Evolutionary conservation across 2,113 vertebrate species (phyloP).

Genomic region (Terrapene triunguis): DNA sequence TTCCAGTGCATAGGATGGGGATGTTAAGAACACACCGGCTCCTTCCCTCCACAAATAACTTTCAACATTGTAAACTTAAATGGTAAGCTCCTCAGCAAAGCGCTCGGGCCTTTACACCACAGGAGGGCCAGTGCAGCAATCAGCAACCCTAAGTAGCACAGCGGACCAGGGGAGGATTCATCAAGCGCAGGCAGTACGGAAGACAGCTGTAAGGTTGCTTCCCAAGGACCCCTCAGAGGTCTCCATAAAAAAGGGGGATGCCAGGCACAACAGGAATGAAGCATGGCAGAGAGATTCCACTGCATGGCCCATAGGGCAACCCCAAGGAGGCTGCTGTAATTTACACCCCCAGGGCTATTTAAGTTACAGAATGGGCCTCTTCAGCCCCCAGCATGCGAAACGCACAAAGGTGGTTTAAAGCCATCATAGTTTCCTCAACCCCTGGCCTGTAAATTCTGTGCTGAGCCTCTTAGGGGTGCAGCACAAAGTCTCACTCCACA

Average conservation of each 20-base stretch:
- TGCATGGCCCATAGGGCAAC: not conserved
- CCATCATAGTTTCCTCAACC: too few relatives aligned
- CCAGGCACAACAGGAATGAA: not conserved
- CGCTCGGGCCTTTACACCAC: not conserved
- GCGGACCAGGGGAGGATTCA: not conserved
- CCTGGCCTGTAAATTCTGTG: not conserved
- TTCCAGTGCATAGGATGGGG: not conserved
- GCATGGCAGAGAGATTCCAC: not conserved
- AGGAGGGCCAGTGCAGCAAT: not conserved
- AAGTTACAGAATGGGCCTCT: too few relatives aligned
- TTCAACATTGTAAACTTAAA: not conserved
- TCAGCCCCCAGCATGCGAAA: not conserved
- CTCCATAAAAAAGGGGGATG: not conserved
- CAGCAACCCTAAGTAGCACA: not conserved
- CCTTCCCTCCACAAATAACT: not conserved
- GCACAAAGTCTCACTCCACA: too few relatives aligned
- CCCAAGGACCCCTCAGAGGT: not conserved
- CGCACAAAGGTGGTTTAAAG: not conserved
- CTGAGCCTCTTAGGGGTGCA: not conserved
- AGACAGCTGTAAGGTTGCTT: not conserved
- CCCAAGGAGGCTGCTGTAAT: not conserved
- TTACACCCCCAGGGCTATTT: not conserved
- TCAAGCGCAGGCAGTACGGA: not conserved
- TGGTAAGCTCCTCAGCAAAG: not conserved
- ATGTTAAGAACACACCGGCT: not conserved